Evolutionary conservation across 2,113 vertebrate species (phyloP).

Genomic region (Pteronura brasiliensis): DNA sequence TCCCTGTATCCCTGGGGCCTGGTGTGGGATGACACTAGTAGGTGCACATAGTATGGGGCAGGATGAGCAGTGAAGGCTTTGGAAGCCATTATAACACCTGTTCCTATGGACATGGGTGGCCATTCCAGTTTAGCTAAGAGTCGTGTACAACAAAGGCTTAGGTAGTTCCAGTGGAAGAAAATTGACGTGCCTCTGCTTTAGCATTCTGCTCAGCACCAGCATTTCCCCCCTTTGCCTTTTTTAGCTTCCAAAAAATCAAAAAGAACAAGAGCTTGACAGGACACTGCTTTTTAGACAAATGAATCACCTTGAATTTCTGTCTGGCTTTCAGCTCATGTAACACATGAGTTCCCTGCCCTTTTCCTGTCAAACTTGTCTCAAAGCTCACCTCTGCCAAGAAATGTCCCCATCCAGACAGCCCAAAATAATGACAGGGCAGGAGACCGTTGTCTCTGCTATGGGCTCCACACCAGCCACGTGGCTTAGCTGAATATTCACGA

Average conservation of each 20-base stretch:
- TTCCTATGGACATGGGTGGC: neutral
- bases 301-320: neutral
- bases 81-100: neutral
- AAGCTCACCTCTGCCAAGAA: neutral
- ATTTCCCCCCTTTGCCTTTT: neutral
- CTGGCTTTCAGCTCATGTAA: neutral
- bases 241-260: neutral
- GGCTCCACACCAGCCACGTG: neutral
- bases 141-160: neutral
- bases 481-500: neutral
- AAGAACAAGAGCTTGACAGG: neutral
- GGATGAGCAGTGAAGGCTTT: neutral
- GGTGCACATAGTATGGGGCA: neutral
- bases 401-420: neutral
- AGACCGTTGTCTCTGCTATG: neutral
- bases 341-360: neutral
- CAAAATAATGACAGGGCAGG: neutral
- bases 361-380: neutral
- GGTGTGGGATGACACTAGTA: neutral
- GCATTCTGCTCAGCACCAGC: accelerated
- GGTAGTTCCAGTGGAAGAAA: neutral
- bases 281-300: neutral
- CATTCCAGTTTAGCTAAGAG: no score
- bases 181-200: accelerated
- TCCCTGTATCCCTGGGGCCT: neutral